phyloP scores from a whole-genome alignment of 1,140 invertebrate genomes.

The Drosophila kepulauana region DNA sequence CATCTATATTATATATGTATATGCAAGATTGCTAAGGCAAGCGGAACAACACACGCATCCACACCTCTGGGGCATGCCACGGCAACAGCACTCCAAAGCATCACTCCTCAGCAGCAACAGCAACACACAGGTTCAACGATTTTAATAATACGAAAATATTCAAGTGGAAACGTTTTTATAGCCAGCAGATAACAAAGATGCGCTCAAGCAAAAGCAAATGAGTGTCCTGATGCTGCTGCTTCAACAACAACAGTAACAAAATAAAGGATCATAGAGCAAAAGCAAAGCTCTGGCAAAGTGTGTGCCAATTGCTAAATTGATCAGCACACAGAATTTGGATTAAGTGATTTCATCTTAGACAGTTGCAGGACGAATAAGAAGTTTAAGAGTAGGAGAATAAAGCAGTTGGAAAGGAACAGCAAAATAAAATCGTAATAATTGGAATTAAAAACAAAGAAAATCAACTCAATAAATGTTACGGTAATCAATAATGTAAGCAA shows the following conservation, averaged over 20 bases:
- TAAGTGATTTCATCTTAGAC: background rate
- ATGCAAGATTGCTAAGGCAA: conserved; percentile 53
- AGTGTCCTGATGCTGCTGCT: background rate
- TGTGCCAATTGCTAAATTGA: conserved; percentile 6
- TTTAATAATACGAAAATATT: conserved; percentile 53
- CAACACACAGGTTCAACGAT: conserved; percentile 14
- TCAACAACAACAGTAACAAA: too few species aligned
- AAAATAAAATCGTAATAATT: too few species aligned
- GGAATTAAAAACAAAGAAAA: too few species aligned
- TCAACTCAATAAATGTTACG: too few species aligned
- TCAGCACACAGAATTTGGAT: background rate
- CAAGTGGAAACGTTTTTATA: conserved; percentile 51
- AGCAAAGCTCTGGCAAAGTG: conserved; percentile 3
- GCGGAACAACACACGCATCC: conserved; percentile 52
- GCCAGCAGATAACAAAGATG: conserved; percentile 42
- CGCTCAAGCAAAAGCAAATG: conserved; percentile 40
- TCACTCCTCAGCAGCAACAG: conserved; percentile 1
- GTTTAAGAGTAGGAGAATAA: background rate
- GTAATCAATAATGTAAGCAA: too few species aligned
- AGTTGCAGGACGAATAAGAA: background rate
- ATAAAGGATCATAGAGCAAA: conserved; percentile 2
- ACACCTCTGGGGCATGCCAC: conserved; percentile 42
- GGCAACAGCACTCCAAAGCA: background rate
- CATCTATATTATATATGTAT: too few species aligned
- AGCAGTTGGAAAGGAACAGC: too few species aligned